These are phyloP conservation scores for Pectinophora gossypiella DNA, from an alignment of 1,140 invertebrate species.

Conservation along the genomic window DNA sequence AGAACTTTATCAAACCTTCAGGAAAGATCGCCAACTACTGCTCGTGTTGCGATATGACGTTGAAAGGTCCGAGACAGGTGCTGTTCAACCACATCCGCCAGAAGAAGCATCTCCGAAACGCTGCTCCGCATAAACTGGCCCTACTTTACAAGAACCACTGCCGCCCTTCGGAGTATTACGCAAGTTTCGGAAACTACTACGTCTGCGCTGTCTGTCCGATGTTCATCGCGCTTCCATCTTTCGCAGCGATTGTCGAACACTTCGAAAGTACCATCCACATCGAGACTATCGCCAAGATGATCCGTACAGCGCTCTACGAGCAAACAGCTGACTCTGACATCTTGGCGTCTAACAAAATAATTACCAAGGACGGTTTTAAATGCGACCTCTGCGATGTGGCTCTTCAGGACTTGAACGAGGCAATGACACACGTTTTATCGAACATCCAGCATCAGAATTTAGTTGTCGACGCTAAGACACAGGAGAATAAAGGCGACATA, in stretches of 20 bases:
- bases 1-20: constrained; percentile 62
- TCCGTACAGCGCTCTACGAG: constrained; percentile 39
- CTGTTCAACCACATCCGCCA: constrained; percentile 68
- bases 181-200: constrained; percentile 64
- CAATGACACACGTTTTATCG: constrained; percentile 42
- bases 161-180: constrained; percentile 56
- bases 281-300: constrained; percentile 47
- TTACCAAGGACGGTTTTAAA: constrained; percentile 21
- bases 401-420: constrained; percentile 33
- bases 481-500: constrained; percentile 49
- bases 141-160: constrained; percentile 57
- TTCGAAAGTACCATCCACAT: constrained; percentile 52
- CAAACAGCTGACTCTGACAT: constrained; percentile 37
- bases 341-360: constrained; percentile 37
- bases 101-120: constrained; percentile 64
- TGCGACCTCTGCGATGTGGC: constrained; percentile 41
- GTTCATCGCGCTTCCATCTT: constrained; percentile 49
- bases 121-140: constrained; percentile 49
- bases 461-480: constrained; percentile 30
- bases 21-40: constrained; percentile 63
- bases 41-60: constrained; percentile 58
- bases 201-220: constrained; percentile 53
- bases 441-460: constrained; percentile 46
- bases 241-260: constrained; percentile 57
- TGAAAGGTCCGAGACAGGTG: constrained; percentile 61